These are phyloP conservation scores for Athrips mouffetella DNA, from an alignment of 2,888 invertebrate genomes.

Conservation along the genomic window DNA sequence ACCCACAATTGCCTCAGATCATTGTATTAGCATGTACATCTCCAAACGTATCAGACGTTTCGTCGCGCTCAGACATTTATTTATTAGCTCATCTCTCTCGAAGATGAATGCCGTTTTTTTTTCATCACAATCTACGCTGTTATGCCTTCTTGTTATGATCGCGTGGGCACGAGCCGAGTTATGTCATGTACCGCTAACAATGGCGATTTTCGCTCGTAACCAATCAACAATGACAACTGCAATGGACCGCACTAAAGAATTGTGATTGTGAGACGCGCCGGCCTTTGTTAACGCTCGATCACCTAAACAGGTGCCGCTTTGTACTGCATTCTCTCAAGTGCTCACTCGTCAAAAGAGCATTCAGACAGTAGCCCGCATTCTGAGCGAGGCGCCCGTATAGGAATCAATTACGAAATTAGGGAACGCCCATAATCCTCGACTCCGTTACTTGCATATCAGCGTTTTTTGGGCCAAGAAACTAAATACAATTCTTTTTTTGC, in stretches of 20 bases:
- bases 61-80: slow-evolving; percentile 28
- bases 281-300: slow-evolving; percentile 50
- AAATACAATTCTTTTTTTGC: slow-evolving; percentile 13
- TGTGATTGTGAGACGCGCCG: slow-evolving; percentile 44
- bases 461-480: slow-evolving; percentile 23
- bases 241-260: slow-evolving; percentile 53
- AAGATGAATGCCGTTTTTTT: slow-evolving; percentile 41
- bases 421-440: slow-evolving; percentile 44
- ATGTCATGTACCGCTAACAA: slow-evolving; percentile 55
- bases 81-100: slow-evolving; percentile 33
- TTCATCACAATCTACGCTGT: slow-evolving; percentile 38
- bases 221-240: slow-evolving; percentile 55
- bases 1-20: slow-evolving; percentile 43
- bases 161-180: slow-evolving; percentile 49
- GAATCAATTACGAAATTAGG: slow-evolving; percentile 50
- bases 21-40: slow-evolving; percentile 36
- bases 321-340: slow-evolving; percentile 36
- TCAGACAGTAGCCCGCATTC: slow-evolving; percentile 51
- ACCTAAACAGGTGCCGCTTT: slow-evolving; percentile 53
- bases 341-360: slow-evolving; percentile 24
- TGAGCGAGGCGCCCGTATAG: slow-evolving; percentile 49
- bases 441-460: slow-evolving; percentile 24
- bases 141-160: slow-evolving; percentile 37
- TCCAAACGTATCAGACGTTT: slow-evolving; percentile 27
- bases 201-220: slow-evolving; percentile 52